Percentiles rank a stretch among this genome's conserved stretches.
Conservation (phyloP, 2,113 vertebrate genomes). For the Tylochromis polylepis region DNA sequence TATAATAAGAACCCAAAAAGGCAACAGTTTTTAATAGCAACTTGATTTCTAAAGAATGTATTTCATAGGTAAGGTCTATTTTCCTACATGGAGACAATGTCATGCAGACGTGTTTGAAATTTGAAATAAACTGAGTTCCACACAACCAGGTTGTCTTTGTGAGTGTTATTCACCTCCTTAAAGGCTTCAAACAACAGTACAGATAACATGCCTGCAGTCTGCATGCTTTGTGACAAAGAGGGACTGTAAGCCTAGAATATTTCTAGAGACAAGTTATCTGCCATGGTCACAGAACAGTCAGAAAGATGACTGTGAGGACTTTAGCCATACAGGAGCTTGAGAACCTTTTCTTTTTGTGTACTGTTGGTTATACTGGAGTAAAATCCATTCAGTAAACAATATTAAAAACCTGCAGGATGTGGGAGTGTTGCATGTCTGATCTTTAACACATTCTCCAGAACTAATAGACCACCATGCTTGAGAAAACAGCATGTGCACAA, state of each 20-base stretch:
- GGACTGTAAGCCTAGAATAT: rapidly evolving
- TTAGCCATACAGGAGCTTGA: background rate
- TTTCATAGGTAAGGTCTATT: background rate
- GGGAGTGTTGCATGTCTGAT: background rate
- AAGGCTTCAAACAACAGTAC: background rate
- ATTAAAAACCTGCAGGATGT: rapidly evolving
- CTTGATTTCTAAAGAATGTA: background rate
- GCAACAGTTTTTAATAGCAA: background rate
- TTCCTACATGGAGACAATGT: background rate
- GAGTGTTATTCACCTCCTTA: rapidly evolving
- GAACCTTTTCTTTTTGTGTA: background rate
- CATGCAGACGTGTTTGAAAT: background rate
- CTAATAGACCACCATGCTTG: background rate
- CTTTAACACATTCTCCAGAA: background rate
- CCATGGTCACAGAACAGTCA: rapidly evolving
- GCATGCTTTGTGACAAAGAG: background rate
- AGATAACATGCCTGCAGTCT: background rate
- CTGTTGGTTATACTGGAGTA: rapidly evolving
- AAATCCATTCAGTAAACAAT: background rate
- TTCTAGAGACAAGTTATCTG: rapidly evolving
- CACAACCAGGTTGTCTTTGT: background rate
- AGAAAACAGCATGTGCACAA: background rate
- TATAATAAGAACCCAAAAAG: background rate
- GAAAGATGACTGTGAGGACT: background rate
- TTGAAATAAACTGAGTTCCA: background rate